Evolutionary conservation across 2,113 vertebrate species (phyloP).

Genomic region (Chauna torquata): DNA sequence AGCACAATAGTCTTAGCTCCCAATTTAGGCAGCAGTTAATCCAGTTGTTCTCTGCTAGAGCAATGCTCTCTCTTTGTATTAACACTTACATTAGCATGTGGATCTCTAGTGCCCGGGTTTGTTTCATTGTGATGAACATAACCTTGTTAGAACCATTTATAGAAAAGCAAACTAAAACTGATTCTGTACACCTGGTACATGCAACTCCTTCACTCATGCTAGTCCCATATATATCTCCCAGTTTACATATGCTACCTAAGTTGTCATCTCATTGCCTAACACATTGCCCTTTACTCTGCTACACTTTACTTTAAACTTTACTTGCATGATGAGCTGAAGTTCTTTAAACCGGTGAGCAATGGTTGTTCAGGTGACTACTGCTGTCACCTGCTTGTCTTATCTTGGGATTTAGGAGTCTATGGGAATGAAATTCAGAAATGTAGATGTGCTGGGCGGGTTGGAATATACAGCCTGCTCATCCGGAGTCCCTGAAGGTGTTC

Average conservation of each 20-base stretch:
- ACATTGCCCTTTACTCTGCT: not conserved
- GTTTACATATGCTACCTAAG: not conserved
- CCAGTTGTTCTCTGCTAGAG: not conserved
- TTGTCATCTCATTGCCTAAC: not conserved
- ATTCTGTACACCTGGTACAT: not conserved
- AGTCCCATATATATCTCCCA: not conserved
- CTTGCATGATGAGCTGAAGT: not conserved
- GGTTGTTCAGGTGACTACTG: not conserved
- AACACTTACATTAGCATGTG: not conserved
- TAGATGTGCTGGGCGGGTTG: not conserved
- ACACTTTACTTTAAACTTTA: not conserved
- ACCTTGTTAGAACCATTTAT: not conserved
- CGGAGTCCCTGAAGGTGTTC: not conserved
- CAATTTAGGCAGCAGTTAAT: not conserved
- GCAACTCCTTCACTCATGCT: accelerated
- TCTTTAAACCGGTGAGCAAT: not conserved
- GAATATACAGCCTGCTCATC: not conserved
- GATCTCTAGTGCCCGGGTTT: not conserved
- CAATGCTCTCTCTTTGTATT: not conserved
- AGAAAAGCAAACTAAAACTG: not conserved
- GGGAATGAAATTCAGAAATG: not conserved
- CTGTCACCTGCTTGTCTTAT: not conserved
- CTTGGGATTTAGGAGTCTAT: not conserved
- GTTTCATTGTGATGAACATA: not conserved
- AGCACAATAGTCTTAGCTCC: not conserved